These are phyloP conservation scores for Schrankia costaestrigalis DNA, from an alignment of 2,888 invertebrate genomes.

Conservation along the genomic window DNA sequence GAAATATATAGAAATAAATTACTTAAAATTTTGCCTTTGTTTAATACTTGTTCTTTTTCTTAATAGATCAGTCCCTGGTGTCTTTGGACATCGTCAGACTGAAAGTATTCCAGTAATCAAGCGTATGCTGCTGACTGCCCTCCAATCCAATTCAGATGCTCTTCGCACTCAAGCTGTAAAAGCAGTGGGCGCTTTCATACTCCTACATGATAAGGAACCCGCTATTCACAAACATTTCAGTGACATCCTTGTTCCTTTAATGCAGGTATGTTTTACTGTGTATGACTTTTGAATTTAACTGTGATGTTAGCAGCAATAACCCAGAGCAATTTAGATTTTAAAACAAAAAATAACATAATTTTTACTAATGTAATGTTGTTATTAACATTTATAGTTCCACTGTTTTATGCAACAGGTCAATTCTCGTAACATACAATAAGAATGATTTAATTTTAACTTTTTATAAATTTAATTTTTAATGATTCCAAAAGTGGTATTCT, in stretches of 20 bases:
- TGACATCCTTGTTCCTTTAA: slow-evolving; percentile 90
- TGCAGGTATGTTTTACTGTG: slow-evolving; percentile 76
- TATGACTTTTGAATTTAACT: not conserved
- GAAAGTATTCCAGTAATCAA: slow-evolving; percentile 96
- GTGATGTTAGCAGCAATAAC: too few species aligned
- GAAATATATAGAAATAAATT: too few species aligned
- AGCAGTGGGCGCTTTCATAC: slow-evolving; percentile 92
- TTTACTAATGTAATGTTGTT: too few species aligned
- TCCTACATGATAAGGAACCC: slow-evolving; percentile 96
- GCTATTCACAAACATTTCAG: slow-evolving; percentile 92
- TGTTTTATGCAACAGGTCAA: too few species aligned
- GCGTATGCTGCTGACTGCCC: slow-evolving; percentile 93
- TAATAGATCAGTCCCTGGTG: slow-evolving; percentile 93
- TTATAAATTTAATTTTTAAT: too few species aligned
- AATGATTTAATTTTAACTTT: too few species aligned
- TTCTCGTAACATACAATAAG: too few species aligned
- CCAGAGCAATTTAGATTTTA: too few species aligned
- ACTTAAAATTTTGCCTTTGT: too few species aligned
- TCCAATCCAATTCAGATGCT: slow-evolving; percentile 86
- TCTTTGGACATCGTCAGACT: slow-evolving; percentile 97
- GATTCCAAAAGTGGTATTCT: too few species aligned
- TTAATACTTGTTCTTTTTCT: not conserved
- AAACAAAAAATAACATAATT: too few species aligned
- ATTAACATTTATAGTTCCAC: too few species aligned
- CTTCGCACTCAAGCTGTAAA: slow-evolving; percentile 91